A percentile compares a stretch with the other conserved stretches of the same genome.
Evolutionary conservation across 2,888 invertebrate species (phyloP).

Genomic region (Maniola hyperantus): DNA sequence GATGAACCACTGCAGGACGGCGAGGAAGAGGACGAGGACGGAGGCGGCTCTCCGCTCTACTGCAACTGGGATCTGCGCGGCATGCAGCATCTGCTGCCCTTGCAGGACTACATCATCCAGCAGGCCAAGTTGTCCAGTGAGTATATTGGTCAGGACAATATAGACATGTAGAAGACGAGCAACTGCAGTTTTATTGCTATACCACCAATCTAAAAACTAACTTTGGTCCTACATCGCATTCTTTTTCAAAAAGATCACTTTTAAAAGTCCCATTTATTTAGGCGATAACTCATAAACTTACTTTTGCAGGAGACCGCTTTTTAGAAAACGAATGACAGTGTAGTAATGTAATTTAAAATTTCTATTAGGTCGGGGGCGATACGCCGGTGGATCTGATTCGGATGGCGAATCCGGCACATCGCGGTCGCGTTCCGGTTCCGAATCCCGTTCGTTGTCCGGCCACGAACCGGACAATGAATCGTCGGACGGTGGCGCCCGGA

Average conservation of each 20-base stretch:
- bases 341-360: neutral
- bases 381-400: conserved; percentile 81
- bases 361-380: conserved; percentile 84
- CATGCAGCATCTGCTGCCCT: conserved; percentile 89
- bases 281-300: too few species aligned
- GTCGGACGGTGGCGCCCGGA: conserved; percentile 86
- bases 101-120: conserved; percentile 94
- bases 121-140: conserved; percentile 89
- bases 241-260: too few species aligned
- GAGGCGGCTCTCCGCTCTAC: conserved; percentile 85
- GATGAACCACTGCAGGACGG: conserved; percentile 58
- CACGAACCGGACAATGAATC: conserved; percentile 90
- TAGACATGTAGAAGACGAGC: neutral
- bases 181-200: too few species aligned
- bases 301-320: too few species aligned
- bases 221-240: too few species aligned
- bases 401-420: conserved; percentile 88
- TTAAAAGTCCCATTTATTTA: too few species aligned
- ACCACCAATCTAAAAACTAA: too few species aligned
- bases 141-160: conserved; percentile 40
- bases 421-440: conserved; percentile 75
- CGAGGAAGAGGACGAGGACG: conserved; percentile 82
- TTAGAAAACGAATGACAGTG: too few species aligned
- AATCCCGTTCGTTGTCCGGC: conserved; percentile 87
- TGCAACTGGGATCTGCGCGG: conserved; percentile 87